Evolutionary conservation across 2,113 vertebrate species (phyloP).

Genomic region (Corythaeola cristata): DNA sequence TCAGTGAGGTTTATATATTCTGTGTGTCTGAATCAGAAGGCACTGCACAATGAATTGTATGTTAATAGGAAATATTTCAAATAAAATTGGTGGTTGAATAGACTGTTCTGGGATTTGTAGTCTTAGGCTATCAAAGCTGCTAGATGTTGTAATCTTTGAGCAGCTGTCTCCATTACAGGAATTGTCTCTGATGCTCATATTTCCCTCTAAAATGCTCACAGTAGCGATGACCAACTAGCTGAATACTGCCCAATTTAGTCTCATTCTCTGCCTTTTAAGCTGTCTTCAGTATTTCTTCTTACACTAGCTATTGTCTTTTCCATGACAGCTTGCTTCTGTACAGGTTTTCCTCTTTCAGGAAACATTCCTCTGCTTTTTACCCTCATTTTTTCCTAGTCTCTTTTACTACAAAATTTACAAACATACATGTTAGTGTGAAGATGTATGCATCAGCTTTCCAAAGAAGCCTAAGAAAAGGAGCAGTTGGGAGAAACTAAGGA

Average conservation of each 20-base stretch:
- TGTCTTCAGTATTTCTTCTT: not conserved
- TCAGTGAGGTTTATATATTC: not conserved
- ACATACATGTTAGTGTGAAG: not conserved
- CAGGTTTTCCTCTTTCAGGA: not conserved
- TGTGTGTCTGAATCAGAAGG: not conserved
- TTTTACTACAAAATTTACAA: not conserved
- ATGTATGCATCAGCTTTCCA: not conserved
- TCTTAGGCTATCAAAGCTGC: not conserved
- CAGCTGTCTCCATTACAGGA: not conserved
- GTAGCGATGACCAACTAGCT: not conserved
- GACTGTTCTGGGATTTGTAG: not conserved
- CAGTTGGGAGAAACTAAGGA: not conserved
- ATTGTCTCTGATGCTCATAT: not conserved
- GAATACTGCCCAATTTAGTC: not conserved
- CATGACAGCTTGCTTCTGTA: not conserved
- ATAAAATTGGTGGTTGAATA: not conserved
- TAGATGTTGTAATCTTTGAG: not conserved
- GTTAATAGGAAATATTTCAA: not conserved
- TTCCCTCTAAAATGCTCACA: not conserved
- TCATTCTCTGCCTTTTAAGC: not conserved
- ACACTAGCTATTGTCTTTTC: not conserved
- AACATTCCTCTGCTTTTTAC: not conserved
- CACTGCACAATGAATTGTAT: not conserved
- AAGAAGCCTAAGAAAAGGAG: not conserved
- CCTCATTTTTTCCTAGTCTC: not conserved